Evolutionary conservation across 2,797 vertebrate species (phyloP), one percentile per base, ranked within the genome.

Genomic region (Podargus strigoides): DNA sequence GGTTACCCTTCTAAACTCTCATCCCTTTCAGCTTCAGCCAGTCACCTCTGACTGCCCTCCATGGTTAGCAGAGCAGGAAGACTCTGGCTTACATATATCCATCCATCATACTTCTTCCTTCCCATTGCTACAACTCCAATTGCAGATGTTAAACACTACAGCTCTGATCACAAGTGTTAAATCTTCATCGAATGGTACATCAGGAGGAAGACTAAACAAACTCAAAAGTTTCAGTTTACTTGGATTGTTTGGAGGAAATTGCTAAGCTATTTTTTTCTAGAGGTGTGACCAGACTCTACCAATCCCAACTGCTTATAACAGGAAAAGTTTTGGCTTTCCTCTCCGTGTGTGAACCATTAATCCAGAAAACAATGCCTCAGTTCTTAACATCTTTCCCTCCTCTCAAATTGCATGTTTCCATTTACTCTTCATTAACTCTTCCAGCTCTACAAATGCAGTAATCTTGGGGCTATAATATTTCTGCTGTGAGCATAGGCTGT

Each of bases 381-480:
- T 90, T 95, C 92, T 92, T 89, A 93, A 93, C 55, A 91, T 94
- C 26, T 73, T 73, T 92, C 76, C 62, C 68, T 89, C 82, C 76
- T 93, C 87, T 92, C 93, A 88, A 67, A 41, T 90, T 92, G 69
- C 93, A 32, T 41, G 47, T 67, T 74, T 68, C 83, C 68, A 41
- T 92, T 95, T 90, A 92, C 42, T 86, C 70, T 85, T 87, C 28
- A 41, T 93, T 96, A 94, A 96, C 93, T 75, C 83, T 88, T 97
- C 73, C 82, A 73, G 73, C 44, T 88, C 85, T 76, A 62, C 49
- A 87, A 80, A 69, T 47, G 56, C 49, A 3, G 2, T 79, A 80
- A 56, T 73, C 73, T 47, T 44, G 42, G n/a, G 23, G 62, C 66
- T 66, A 14, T 52, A 90, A 60, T 20, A 16, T 56, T 81, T 85